Conservation (phyloP, 2,113 vertebrate genomes). For the Oostethus manadensis region DNA sequence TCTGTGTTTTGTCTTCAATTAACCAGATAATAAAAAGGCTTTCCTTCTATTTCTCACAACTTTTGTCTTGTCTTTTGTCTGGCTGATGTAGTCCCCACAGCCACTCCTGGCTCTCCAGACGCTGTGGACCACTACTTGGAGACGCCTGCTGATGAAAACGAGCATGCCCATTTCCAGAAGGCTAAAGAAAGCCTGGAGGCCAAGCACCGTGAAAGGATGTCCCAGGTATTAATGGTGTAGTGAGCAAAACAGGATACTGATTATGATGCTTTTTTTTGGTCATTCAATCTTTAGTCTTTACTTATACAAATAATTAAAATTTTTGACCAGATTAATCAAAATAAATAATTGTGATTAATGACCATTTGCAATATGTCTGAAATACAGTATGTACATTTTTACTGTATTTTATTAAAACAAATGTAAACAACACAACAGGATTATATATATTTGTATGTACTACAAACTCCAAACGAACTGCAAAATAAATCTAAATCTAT, state of each 20-base stretch:
- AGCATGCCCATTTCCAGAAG: conserved; percentile 94
- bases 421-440: too few species aligned
- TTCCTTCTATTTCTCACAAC: conserved; percentile 2
- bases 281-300: background rate
- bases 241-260: background rate
- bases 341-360: too few species aligned
- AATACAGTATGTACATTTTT: too few species aligned
- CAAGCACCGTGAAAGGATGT: conserved; percentile 95
- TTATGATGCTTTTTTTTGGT: background rate
- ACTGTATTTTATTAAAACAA: too few species aligned
- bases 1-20: conserved; percentile 8
- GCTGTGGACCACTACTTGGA: conserved; percentile 95
- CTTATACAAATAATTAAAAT: too few species aligned
- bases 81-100: conserved; percentile 81
- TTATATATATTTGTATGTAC: too few species aligned
- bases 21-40: background rate
- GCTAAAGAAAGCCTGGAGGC: conserved; percentile 96
- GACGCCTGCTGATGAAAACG: conserved; percentile 93
- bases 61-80: background rate
- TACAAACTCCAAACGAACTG: too few species aligned
- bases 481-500: too few species aligned
- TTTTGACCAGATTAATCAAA: too few species aligned
- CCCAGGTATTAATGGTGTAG: conserved; percentile 74
- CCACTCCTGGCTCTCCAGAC: conserved; percentile 86
- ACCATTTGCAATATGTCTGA: too few species aligned